Percentiles rank a stretch among this genome's conserved stretches.
These are phyloP conservation scores for Tryphoninae sp. DNA, from an alignment of 2,888 invertebrate species.

Conservation along the genomic window DNA sequence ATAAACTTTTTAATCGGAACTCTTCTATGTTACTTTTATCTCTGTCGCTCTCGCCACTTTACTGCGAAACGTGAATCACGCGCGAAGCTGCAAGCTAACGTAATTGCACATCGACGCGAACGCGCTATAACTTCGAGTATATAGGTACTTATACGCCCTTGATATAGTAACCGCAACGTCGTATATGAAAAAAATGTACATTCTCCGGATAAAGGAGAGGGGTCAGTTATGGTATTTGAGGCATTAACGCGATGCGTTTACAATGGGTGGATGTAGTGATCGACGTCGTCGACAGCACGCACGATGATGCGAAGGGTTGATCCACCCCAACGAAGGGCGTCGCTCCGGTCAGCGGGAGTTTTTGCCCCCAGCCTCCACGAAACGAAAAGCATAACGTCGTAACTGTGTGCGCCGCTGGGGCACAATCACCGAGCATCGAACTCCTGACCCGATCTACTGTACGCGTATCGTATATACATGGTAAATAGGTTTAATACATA, in stretches of 20 bases:
- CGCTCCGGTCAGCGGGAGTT: slow-evolving; percentile 24
- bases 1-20: too few relatives aligned
- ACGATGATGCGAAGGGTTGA: slow-evolving; percentile 25
- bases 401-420: slow-evolving; percentile 4
- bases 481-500: not conserved
- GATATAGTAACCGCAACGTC: too few relatives aligned
- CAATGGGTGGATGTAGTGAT: not conserved
- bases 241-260: not conserved
- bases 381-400: not conserved
- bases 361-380: slow-evolving; percentile 38
- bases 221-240: not conserved
- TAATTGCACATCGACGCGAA: too few relatives aligned
- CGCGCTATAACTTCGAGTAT: too few relatives aligned
- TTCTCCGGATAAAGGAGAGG: not conserved
- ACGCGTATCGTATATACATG: not conserved
- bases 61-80: too few relatives aligned
- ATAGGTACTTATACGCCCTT: too few relatives aligned
- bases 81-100: too few relatives aligned
- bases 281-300: slow-evolving; percentile 25
- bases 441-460: slow-evolving; percentile 42
- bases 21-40: too few relatives aligned
- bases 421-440: slow-evolving; percentile 37
- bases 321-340: slow-evolving; percentile 27
- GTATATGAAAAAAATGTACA: too few relatives aligned
- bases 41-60: too few relatives aligned